These are phyloP conservation scores for Zeuzera pyrina DNA, from an alignment of 2,888 invertebrate species.

Conservation along the genomic window DNA sequence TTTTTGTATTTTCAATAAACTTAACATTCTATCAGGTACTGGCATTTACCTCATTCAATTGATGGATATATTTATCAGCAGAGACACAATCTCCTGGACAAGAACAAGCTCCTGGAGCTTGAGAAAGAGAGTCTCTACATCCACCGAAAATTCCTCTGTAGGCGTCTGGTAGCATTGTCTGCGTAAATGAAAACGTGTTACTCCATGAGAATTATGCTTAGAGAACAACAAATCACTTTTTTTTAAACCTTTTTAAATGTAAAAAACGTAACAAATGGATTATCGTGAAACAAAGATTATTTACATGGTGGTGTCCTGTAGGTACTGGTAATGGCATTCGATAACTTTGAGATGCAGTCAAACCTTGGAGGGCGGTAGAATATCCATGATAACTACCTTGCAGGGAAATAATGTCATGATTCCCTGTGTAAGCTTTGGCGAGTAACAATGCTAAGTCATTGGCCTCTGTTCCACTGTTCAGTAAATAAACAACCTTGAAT, in stretches of 20 bases:
- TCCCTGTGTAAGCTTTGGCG: constrained; percentile 88
- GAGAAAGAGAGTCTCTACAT: constrained; percentile 90
- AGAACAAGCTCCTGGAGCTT: constrained; percentile 78
- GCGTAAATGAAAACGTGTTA: constrained; percentile 7
- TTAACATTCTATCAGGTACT: constrained; percentile 74
- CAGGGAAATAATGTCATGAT: constrained; percentile 88
- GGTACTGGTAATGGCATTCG: constrained; percentile 81
- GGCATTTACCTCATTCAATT: constrained; percentile 75
- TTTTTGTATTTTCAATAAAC: too few species aligned
- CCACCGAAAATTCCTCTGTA: constrained; percentile 95
- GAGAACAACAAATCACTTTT: too few species aligned
- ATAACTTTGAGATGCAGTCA: constrained; percentile 86
- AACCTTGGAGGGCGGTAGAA: constrained; percentile 86
- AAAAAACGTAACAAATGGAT: too few species aligned
- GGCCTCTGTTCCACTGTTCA: constrained; percentile 98
- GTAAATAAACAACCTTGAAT: constrained; percentile 87
- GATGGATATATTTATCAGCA: constrained; percentile 84
- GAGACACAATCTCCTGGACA: constrained; percentile 82
- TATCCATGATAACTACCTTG: constrained; percentile 95
- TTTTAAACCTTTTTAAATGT: too few species aligned
- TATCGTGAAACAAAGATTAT: constrained; percentile 26
- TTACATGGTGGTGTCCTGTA: constrained; percentile 85
- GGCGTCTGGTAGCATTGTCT: constrained; percentile 94
- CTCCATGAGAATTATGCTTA: neutral
- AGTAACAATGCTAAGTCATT: constrained; percentile 94